phyloP scores from a whole-genome alignment of 2,797 vertebrate species.

The Phalloptychus januarius region DNA sequence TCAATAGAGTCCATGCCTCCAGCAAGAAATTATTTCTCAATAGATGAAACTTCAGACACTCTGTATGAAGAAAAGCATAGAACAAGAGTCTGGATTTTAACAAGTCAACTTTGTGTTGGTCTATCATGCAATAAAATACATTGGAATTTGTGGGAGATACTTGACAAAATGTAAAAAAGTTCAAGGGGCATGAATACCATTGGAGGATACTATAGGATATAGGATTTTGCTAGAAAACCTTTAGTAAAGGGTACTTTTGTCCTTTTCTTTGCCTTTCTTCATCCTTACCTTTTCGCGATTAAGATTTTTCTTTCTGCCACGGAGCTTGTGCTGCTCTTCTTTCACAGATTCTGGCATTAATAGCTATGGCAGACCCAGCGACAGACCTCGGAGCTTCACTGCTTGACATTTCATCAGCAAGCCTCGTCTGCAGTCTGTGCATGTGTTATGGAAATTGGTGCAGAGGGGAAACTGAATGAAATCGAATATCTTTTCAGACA shows the following conservation, averaged over 20 bases:
- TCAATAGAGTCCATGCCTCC: no score
- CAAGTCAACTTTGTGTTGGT: no score
- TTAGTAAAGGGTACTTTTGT: conserved; percentile 16
- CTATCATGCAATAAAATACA: neutral
- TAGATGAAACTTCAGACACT: no score
- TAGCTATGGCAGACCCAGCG: conserved; percentile 65
- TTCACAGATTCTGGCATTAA: conserved; percentile 59
- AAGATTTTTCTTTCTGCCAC: conserved; percentile 35
- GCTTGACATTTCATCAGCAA: conserved; percentile 74
- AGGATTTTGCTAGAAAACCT: neutral
- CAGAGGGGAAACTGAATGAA: conserved; percentile 70
- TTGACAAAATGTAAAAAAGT: neutral
- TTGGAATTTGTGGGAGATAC: neutral
- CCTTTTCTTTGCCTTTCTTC: conserved; percentile 29
- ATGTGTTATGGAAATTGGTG: conserved; percentile 78
- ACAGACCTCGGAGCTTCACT: conserved; percentile 50
- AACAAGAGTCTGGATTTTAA: no score
- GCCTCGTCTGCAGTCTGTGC: conserved; percentile 70
- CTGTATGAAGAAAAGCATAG: no score
- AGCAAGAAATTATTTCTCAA: no score
- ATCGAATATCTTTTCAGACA: conserved; percentile 74
- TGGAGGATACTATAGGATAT: neutral
- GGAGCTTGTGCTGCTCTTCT: conserved; percentile 52
- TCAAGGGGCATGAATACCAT: neutral
- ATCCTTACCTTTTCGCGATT: conserved; percentile 18